Base-by-base conservation (phyloP, 2,888 invertebrate species). In the Melanophora roralis region DNA sequence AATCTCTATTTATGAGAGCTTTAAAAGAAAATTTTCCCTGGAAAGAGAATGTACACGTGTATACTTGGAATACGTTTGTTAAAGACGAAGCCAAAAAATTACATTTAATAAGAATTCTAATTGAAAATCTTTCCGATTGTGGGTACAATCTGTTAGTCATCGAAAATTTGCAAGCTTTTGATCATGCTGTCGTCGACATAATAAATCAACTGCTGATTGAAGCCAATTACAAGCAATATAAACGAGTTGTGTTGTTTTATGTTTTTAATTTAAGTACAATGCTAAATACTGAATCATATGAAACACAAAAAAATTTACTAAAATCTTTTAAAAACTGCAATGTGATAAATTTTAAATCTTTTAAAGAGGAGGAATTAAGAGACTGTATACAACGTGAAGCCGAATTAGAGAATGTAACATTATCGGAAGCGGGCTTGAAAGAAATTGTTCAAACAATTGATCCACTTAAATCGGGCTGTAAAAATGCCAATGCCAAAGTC, bases 121-220 rank as follows among this genome's bases (percentile, higher is more conserved):
- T 86, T 0, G 55, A 78, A 1, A 80, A 83, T 2, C 60, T 89
- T 1, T 84, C 85, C 0, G 81, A 83, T 6, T 90, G 89, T 75
- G 89, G 89, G 0, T 84, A 85, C 32, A 90, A 89, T 84, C 79
- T 89, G 27, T 72, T 89, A 12, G 67, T 90, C 27, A 86, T 90
- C 40, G 89, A 90, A 55, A 87, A 88, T 65, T 82, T 90, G 74
- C 12, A 69, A 0, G 65, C 84, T 0, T 57, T 72, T 0, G 87
- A 89, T 74, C 11, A 72, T 1, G 78, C 81, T 2, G 82, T 83
- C 8, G 83, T 89, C 1, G 11, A 72, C 1, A 45, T 81, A 11
- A 84, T 88, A 5, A 87, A 87, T 72, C 5, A 68, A 1, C 23
- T 83, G 21, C 65, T 83, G 16, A 14, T 45, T 49, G 23, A 73